Evolutionary conservation across 2,797 vertebrate species (phyloP).

Genomic region (Hydrophis major): DNA sequence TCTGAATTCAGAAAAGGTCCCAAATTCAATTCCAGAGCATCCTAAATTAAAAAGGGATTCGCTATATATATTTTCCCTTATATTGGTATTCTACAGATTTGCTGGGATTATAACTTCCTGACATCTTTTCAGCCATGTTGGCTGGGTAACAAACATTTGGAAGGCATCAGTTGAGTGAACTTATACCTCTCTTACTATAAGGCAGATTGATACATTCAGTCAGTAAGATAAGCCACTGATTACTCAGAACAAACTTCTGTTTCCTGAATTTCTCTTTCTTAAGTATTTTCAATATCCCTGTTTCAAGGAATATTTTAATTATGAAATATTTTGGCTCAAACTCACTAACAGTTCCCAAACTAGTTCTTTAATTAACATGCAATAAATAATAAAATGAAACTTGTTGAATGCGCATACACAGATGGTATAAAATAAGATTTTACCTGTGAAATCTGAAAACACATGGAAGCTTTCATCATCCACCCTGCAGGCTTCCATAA

Average conservation of each 20-base stretch:
- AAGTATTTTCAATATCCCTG: background rate
- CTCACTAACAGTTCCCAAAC: background rate
- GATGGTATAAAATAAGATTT: conserved; percentile 13
- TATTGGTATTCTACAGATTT: background rate
- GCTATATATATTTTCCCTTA: background rate
- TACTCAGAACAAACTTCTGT: background rate
- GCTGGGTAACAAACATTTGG: background rate
- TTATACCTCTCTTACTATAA: background rate
- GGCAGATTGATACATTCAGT: background rate
- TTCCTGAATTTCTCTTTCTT: background rate
- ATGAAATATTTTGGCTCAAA: background rate
- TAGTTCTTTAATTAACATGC: background rate
- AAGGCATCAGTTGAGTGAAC: background rate
- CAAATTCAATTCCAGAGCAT: background rate
- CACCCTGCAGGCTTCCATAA: conserved; percentile 87
- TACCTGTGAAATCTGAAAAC: conserved; percentile 90
- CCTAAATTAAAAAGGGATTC: background rate
- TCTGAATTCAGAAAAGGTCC: background rate
- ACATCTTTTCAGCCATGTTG: background rate
- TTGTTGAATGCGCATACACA: background rate
- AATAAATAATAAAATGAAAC: background rate
- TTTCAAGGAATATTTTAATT: conserved; percentile 16
- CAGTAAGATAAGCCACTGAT: background rate
- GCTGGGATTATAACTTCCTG: background rate
- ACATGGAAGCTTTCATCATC: conserved; percentile 82